Evolutionary conservation across 2,888 invertebrate species (phyloP), one percentile per base, ranked within the genome.

Genomic region (Rotaria magnacalcarata): DNA sequence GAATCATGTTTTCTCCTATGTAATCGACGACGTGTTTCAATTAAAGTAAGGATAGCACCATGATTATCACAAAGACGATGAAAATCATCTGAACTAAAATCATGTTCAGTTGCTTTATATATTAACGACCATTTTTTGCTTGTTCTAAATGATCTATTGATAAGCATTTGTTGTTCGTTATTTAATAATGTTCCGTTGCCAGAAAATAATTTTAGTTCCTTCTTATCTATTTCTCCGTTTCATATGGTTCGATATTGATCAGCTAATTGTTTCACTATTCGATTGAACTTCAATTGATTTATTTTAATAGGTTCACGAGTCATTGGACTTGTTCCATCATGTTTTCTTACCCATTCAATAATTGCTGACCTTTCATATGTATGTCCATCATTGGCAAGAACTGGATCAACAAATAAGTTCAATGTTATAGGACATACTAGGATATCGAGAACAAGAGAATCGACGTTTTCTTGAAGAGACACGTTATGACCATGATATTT

Each of bases 311-410:
- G 21, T 24, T 47, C 8, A n/a, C 80, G 43, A 11, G 47, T 80
- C 0, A 80, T 47, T 24, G 80, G 80, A 47, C 80, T 80, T n/a
- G 80, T 80, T 24, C 34, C 47, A 80, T 47, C 24, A 43, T 75
- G 75, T 10, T 80, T 21, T 47, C n/a, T 43, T n/a, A 80, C 7
- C 80, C 80, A 80, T 80, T 80, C 47, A 14, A 80, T 4, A 43
- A 80, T 47, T 8, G 80, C 80, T n/a, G 43, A n/a, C n/a, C 80
- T 11, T 47, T 80, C 80, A 43, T 80, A 80, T n/a, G 80, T 80
- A 24, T 80, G 43, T 47, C 80, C 47, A n/a, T 80, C 80, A 47
- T 80, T 19, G 2, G 80, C 80, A 24, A 80, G 10, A 8, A 80
- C 80, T 11, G 80, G 80, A 47, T 80, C 80, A n/a, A n/a, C 8